These are phyloP conservation scores for Oceanodroma leucorhoa DNA, from an alignment of 2,797 vertebrate genomes.

Conservation along the genomic window DNA sequence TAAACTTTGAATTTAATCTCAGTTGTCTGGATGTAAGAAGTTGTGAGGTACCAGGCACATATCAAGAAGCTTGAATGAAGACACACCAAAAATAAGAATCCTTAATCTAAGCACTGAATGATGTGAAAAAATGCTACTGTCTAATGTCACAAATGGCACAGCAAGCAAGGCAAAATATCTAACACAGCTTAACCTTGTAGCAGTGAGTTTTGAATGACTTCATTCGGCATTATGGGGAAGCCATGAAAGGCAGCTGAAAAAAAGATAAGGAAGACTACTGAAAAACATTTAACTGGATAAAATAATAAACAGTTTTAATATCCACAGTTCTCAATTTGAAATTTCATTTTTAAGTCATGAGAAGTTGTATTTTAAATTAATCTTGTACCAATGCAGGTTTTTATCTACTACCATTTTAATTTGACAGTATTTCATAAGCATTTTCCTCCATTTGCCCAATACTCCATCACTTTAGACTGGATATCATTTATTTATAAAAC, in stretches of 20 bases:
- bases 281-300: neutral
- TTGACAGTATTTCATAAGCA: neutral
- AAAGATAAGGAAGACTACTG: neutral
- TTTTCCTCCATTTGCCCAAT: constrained; percentile 13
- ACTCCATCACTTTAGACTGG: constrained; percentile 24
- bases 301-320: neutral
- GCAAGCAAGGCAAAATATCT: neutral
- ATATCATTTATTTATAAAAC: constrained; percentile 68
- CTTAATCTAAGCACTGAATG: neutral
- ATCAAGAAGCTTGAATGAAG: neutral
- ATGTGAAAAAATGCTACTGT: neutral
- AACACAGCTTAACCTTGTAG: neutral
- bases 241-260: neutral
- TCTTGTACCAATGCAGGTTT: neutral
- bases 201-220: neutral
- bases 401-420: constrained; percentile 37
- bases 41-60: neutral
- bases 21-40: neutral
- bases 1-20: neutral
- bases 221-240: neutral
- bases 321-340: neutral
- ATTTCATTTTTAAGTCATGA: neutral
- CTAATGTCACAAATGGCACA: neutral
- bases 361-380: neutral
- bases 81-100: neutral